Evolutionary conservation across 2,888 invertebrate genomes (phyloP).

Genomic region (Cheilosia vulpina): DNA sequence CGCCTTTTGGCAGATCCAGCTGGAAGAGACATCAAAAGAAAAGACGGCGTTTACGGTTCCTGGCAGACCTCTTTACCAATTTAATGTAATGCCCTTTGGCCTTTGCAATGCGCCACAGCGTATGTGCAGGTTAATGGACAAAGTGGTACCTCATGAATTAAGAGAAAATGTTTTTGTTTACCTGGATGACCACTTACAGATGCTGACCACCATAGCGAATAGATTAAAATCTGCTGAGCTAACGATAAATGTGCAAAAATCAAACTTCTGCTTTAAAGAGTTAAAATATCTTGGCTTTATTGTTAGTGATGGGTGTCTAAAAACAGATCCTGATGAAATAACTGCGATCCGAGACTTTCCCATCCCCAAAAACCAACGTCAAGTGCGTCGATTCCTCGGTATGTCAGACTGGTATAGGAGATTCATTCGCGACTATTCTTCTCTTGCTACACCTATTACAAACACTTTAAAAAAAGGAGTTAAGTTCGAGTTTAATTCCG

Average conservation of each 20-base stretch:
- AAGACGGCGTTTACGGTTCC: too few relatives aligned
- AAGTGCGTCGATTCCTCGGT: not conserved
- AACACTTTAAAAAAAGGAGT: too few relatives aligned
- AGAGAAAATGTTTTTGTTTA: conserved; percentile 13
- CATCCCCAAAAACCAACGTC: not conserved
- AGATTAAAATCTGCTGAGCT: not conserved
- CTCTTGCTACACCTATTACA: not conserved
- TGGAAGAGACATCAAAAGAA: too few relatives aligned
- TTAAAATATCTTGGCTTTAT: not conserved
- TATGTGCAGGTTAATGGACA: too few relatives aligned
- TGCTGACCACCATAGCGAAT: not conserved
- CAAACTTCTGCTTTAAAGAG: conserved; percentile 8
- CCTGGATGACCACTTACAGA: not conserved
- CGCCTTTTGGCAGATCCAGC: too few relatives aligned
- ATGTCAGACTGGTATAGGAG: not conserved
- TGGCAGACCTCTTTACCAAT: too few relatives aligned
- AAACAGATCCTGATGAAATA: not conserved
- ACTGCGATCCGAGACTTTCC: not conserved
- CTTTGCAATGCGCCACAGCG: too few relatives aligned
- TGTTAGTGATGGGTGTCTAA: not conserved
- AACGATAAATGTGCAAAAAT: conserved; percentile 2
- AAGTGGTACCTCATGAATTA: too few relatives aligned
- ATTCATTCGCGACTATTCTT: not conserved
- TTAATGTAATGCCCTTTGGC: too few relatives aligned
- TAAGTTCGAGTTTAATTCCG: not conserved